phyloP scores from a whole-genome alignment of 2,888 invertebrate genomes.

The Calliphora vomitoria region DNA sequence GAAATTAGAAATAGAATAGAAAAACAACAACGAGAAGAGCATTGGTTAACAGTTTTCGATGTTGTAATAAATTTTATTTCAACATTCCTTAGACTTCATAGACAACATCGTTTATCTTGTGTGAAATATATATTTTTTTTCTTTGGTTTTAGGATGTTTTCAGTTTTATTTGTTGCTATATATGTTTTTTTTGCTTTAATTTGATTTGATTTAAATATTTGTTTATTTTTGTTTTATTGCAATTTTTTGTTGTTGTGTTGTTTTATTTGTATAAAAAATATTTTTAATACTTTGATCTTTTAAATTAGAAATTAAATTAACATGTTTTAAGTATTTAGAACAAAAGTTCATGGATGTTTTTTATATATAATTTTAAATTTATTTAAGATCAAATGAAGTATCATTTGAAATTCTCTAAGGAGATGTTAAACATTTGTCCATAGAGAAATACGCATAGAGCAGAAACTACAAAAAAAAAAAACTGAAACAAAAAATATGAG shows the following conservation, averaged over 20 bases:
- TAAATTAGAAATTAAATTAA: slow-evolving; percentile 1
- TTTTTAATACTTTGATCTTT: slow-evolving; percentile 41
- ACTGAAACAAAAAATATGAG: too few relatives aligned
- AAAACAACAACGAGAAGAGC: slow-evolving; percentile 26
- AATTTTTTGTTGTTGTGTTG: neutral
- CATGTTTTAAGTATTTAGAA: slow-evolving; percentile 9
- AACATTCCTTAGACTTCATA: slow-evolving; percentile 68
- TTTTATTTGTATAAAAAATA: slow-evolving; percentile 5
- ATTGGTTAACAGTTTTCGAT: slow-evolving; percentile 66
- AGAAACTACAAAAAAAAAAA: too few relatives aligned
- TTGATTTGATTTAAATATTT: slow-evolving; percentile 48
- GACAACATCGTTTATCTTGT: slow-evolving; percentile 73
- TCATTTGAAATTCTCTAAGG: too few relatives aligned
- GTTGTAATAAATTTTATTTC: slow-evolving; percentile 72
- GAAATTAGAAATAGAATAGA: slow-evolving; percentile 40
- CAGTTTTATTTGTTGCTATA: neutral
- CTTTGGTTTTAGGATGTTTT: slow-evolving; percentile 22
- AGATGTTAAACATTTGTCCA: too few relatives aligned
- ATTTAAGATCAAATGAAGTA: neutral
- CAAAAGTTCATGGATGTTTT: slow-evolving; percentile 40
- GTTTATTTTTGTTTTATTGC: slow-evolving; percentile 26
- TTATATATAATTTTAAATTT: neutral
- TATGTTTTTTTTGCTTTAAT: slow-evolving; percentile 11
- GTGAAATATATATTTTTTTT: slow-evolving; percentile 40
- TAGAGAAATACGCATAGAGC: too few relatives aligned